Evolutionary conservation across 2,888 invertebrate species (phyloP).

Genomic region (Dyspetes luteomarginatus): DNA sequence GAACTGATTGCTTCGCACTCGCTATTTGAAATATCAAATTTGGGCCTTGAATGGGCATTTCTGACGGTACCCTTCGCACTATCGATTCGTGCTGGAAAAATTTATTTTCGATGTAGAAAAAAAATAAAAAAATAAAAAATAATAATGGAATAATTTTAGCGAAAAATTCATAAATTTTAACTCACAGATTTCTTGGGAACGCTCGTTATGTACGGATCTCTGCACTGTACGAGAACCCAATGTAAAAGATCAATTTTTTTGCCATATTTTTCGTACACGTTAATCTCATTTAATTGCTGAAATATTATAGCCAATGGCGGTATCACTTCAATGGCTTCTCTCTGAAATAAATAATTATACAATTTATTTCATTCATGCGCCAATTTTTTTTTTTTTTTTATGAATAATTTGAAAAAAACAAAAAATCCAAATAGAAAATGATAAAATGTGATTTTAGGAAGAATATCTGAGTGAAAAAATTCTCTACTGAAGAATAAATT

Average conservation of each 20-base stretch:
- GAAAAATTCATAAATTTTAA: slow-evolving; percentile 41
- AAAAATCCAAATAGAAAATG: too few relatives aligned
- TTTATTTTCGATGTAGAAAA: background rate
- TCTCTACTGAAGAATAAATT: too few relatives aligned
- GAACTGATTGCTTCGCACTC: slow-evolving; percentile 84
- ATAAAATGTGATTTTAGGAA: too few relatives aligned
- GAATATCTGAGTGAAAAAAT: too few relatives aligned
- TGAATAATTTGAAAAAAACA: too few relatives aligned
- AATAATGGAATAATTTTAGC: slow-evolving; percentile 37
- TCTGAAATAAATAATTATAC: slow-evolving; percentile 79
- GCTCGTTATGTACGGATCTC: slow-evolving; percentile 86
- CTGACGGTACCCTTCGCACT: slow-evolving; percentile 84
- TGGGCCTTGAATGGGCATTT: slow-evolving; percentile 84
- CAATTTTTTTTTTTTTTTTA: background rate
- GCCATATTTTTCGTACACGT: slow-evolving; percentile 82
- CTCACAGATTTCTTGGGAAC: slow-evolving; percentile 85
- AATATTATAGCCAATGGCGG: slow-evolving; percentile 85
- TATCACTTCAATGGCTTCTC: slow-evolving; percentile 85
- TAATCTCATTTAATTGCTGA: slow-evolving; percentile 83
- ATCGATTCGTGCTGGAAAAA: slow-evolving; percentile 85
- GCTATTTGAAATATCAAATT: slow-evolving; percentile 89
- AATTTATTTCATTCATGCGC: background rate
- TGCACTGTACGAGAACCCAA: slow-evolving; percentile 87
- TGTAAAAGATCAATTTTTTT: slow-evolving; percentile 87
- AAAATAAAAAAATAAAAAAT: too few relatives aligned